Conservation (phyloP, 2,888 invertebrate species). For the Latrodectus hesperus region DNA sequence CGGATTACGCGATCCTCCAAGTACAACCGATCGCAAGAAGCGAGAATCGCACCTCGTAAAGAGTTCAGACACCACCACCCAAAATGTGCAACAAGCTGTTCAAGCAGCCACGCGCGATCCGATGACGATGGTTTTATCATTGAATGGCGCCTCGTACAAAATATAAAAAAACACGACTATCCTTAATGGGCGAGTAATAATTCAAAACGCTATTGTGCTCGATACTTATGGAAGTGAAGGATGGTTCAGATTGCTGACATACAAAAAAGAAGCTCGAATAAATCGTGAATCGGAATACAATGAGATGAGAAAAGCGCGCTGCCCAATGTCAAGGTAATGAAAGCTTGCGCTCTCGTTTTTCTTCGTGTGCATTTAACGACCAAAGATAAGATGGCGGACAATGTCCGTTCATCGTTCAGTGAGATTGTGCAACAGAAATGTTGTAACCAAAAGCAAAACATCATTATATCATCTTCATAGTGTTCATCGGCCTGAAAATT, state of each 20-base stretch:
- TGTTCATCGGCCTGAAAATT: no score
- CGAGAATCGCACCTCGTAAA: conserved; percentile 20
- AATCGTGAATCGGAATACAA: neutral
- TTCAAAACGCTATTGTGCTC: conserved; percentile 29
- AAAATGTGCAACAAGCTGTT: no score
- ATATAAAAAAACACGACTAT: neutral
- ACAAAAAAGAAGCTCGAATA: neutral
- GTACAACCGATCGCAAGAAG: conserved; percentile 17
- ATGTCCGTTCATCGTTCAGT: neutral
- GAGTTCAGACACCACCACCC: no score
- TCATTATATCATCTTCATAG: no score
- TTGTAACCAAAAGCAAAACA: no score
- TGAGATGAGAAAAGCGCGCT: neutral
- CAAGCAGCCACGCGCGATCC: neutral
- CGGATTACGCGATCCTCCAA: conserved; percentile 3
- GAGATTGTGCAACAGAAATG: no score
- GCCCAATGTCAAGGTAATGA: neutral
- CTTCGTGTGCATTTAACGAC: neutral
- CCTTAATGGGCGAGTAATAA: neutral
- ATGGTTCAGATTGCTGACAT: conserved; percentile 29
- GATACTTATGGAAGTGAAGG: neutral
- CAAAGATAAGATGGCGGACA: neutral
- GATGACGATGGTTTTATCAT: neutral
- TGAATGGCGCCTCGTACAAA: neutral
- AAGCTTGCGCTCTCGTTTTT: neutral